Evolutionary conservation across 2,113 vertebrate species (phyloP).

Genomic region (Protomyctophum bolini): DNA sequence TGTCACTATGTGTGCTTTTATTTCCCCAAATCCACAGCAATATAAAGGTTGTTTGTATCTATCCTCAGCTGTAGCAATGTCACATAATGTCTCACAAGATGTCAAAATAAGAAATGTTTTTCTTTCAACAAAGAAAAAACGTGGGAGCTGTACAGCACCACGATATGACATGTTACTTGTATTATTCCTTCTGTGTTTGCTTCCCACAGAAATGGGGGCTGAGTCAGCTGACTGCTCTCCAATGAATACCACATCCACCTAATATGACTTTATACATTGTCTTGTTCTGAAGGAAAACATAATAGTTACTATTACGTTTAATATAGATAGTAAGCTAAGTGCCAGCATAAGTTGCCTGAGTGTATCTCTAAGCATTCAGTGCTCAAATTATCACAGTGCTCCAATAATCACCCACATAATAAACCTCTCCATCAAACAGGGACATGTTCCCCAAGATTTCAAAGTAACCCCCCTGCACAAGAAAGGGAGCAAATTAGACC

Average conservation of each 20-base stretch:
- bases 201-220: constrained; percentile 51
- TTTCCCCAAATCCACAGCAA: constrained; percentile 53
- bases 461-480: no score
- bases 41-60: constrained; percentile 60
- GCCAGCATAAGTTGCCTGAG: no score
- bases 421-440: no score
- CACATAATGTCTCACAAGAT: constrained; percentile 62
- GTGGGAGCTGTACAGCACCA: constrained; percentile 53
- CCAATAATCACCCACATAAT: no score
- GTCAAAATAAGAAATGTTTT: constrained; percentile 61
- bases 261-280: constrained; percentile 32
- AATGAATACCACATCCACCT: constrained; percentile 60
- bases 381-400: no score
- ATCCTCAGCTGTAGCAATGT: constrained; percentile 53
- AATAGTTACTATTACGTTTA: not conserved
- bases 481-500: no score
- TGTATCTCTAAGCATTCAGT: no score
- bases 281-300: not conserved
- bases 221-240: constrained; percentile 47
- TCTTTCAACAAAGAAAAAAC: constrained; percentile 73
- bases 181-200: constrained; percentile 69
- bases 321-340: no score
- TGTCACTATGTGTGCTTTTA: constrained; percentile 51
- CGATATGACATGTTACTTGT: constrained; percentile 64
- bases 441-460: no score